Conservation (phyloP, 92 coral and sea anemone species). For the Scolanthus callimorphus region DNA sequence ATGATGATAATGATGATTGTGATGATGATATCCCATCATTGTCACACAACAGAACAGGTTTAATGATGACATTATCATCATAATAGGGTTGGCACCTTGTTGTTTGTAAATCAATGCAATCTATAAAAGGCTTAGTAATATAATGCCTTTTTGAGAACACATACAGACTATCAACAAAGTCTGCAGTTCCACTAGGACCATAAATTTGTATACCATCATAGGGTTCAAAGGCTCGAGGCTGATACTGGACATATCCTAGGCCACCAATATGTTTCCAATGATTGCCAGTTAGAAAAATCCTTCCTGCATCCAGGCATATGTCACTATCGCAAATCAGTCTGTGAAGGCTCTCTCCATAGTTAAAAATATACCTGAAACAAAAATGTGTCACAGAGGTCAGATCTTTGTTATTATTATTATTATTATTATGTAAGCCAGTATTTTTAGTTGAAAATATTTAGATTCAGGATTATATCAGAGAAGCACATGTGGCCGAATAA, state of each 20-base stretch:
- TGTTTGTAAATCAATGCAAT: slow-evolving; percentile 23
- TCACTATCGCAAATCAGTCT: slow-evolving; percentile 62
- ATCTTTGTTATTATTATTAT: no score
- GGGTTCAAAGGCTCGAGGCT: slow-evolving; percentile 24
- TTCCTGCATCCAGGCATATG: slow-evolving; percentile 42
- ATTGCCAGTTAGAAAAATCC: slow-evolving; percentile 68
- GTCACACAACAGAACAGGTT: slow-evolving; percentile 31
- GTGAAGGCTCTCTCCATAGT: slow-evolving; percentile 77
- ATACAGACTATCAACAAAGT: slow-evolving; percentile 37
- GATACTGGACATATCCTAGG: slow-evolving; percentile 9
- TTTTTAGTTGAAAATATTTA: no score
- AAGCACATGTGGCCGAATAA: no score
- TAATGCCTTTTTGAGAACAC: slow-evolving; percentile 32
- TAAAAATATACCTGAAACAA: slow-evolving; percentile 74
- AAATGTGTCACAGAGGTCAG: no score
- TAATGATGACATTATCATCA: slow-evolving; percentile 53
- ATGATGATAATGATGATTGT: background rate
- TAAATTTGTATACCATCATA: slow-evolving; percentile 29
- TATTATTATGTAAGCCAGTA: no score
- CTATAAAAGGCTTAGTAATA: slow-evolving; percentile 22
- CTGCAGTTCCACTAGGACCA: slow-evolving; percentile 57
- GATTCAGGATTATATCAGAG: no score
- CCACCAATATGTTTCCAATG: slow-evolving; percentile 81
- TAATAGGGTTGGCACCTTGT: slow-evolving; percentile 8
- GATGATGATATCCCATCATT: no score